Conservation (phyloP, 2,113 vertebrate species). For the Sinocyclocheilus anophthalmus region DNA sequence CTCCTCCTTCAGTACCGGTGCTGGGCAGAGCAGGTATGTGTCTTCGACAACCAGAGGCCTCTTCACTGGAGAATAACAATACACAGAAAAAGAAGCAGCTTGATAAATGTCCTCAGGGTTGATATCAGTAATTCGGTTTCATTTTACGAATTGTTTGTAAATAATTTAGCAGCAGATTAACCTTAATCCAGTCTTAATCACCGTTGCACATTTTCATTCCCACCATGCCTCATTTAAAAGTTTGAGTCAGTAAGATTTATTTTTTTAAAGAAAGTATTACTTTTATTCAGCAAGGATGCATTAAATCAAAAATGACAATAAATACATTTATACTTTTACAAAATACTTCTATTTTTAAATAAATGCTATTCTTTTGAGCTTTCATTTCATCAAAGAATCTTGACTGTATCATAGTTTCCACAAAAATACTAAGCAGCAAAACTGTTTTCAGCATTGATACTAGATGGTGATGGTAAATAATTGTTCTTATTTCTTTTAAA, state of each 20-base stretch:
- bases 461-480: background rate
- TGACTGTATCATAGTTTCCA: background rate
- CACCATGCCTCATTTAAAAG: background rate
- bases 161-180: background rate
- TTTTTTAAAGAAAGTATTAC: background rate
- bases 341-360: too few species aligned
- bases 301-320: too few species aligned
- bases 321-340: too few species aligned
- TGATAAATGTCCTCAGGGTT: constrained; percentile 44
- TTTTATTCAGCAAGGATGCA: background rate
- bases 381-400: background rate
- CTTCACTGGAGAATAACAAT: constrained; percentile 80
- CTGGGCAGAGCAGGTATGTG: constrained; percentile 92
- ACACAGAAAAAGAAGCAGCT: constrained; percentile 11
- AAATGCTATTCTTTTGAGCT: background rate
- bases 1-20: constrained; percentile 88
- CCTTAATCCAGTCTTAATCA: background rate
- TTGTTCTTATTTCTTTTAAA: too few species aligned
- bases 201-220: background rate
- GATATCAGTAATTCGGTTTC: background rate
- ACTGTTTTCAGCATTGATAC: background rate
- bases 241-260: too few species aligned
- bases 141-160: background rate
- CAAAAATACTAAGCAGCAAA: background rate
- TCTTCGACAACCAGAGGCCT: constrained; percentile 91